Evolutionary conservation across 2,113 vertebrate species (phyloP).

Genomic region (Pseudopipra pipra): DNA sequence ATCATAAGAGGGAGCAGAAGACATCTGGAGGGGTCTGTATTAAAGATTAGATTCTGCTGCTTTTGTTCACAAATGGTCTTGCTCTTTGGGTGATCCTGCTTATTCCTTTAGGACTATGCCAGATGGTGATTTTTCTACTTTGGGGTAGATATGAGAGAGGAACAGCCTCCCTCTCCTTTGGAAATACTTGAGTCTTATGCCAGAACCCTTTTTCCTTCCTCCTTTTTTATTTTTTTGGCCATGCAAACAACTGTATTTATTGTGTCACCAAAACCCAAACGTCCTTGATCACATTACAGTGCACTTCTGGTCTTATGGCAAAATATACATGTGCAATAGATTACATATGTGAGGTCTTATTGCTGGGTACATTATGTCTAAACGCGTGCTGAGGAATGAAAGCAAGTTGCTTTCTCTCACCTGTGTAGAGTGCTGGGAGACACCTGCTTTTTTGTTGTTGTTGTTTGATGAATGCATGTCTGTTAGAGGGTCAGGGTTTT

Average conservation of each 20-base stretch:
- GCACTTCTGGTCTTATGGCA: background rate
- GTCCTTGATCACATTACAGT: background rate
- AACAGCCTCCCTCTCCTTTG: background rate
- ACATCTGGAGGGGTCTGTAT: background rate
- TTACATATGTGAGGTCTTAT: background rate
- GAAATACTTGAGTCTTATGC: background rate
- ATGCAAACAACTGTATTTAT: background rate
- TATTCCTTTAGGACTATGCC: background rate
- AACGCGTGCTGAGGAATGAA: background rate
- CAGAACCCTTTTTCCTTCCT: background rate
- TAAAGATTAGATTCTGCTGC: background rate
- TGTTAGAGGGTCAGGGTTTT: background rate
- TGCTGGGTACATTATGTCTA: background rate
- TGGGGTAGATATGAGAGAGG: background rate
- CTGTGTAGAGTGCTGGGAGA: rapidly evolving
- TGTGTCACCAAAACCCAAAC: background rate
- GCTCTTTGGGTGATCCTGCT: background rate
- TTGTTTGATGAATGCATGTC: background rate
- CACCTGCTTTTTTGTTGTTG: background rate
- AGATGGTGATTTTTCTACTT: background rate
- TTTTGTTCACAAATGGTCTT: background rate
- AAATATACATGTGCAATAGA: background rate
- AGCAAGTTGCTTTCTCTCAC: background rate
- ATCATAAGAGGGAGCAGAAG: background rate
- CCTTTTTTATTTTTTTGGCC: background rate